Base-by-base conservation (phyloP, 1,140 invertebrate species). In the Leptinotarsa defecta region DNA sequence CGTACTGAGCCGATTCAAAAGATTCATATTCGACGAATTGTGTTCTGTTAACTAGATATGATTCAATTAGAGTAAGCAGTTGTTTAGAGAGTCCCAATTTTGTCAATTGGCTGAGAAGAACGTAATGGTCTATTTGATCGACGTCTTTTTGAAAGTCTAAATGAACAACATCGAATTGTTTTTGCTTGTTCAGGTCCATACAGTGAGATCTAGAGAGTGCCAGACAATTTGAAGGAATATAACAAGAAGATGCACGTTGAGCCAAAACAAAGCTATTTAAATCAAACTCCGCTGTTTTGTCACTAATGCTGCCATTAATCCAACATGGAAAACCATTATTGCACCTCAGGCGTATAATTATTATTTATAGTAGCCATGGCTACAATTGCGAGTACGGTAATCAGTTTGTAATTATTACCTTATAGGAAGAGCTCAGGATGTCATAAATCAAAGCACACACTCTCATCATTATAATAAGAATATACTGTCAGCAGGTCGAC, bases 401-500 rank as follows among this genome's bases (percentile, higher is more conserved):
- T 68, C 65, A 68, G 19, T 68, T 68, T 27, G 65, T 68, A 68
- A 68, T 68, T 68, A 68, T 68, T 68, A 27, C 65, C 65, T 68
- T 68, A 68, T 68, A 68, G 43, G 65, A 68, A 24, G 24, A 68
- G 24, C 20, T 22, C 19, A 68, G 65, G 65, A 68, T 68, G 65
- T 68, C 43, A 68, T 68, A 68, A 68, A 68, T 68, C 65, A 68
- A 27, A 68, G n/a, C 52, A 68, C 65, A 68, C 22, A 43, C 65
- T 68, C 65, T 68, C 65, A 68, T 68, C 65, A 68, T 68, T 43
- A 68, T 68, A 68, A 68, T 68, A 68, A 68, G 65, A 68, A 68
- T 68, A 43, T 15, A 17, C 65, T 68, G 43, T 68, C 52, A 19
- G n/a, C 52, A 6, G 6, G 13, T 57, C 6, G 13, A 19, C 52